Percentiles rank a stretch among this genome's conserved stretches.
phyloP scores from a whole-genome alignment of 2,113 vertebrate genomes.

The Nestor notabilis region DNA sequence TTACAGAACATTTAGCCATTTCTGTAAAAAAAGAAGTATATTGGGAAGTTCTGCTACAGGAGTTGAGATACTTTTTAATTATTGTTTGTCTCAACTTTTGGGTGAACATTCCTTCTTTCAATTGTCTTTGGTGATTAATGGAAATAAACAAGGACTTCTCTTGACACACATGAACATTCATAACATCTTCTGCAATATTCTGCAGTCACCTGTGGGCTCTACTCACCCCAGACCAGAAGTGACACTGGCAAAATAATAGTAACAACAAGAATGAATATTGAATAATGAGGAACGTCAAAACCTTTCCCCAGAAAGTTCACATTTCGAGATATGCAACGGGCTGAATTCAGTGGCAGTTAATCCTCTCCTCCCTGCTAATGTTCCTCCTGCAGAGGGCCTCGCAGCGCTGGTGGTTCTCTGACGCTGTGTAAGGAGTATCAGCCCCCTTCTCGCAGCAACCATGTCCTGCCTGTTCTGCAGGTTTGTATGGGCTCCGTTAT shows the following conservation, averaged over 20 bases:
- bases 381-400: not conserved
- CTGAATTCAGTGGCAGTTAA: not conserved
- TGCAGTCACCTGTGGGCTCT: constrained; percentile 10
- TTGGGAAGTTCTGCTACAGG: not conserved
- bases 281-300: not conserved
- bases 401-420: not conserved
- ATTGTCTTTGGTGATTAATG: not conserved
- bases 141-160: constrained; percentile 14
- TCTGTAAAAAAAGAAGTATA: not conserved
- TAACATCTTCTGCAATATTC: constrained; percentile 9
- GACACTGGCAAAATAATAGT: not conserved
- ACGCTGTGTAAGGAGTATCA: rapidly evolving
- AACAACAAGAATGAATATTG: not conserved
- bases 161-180: not conserved
- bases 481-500: not conserved
- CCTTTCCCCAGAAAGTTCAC: not conserved
- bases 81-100: not conserved
- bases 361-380: not conserved
- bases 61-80: not conserved
- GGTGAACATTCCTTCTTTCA: not conserved
- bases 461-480: not conserved
- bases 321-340: not conserved
- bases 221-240: not conserved
- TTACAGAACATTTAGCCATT: constrained; percentile 8
- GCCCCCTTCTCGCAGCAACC: not conserved